phyloP scores from a whole-genome alignment of 2,797 vertebrate species.

The Rhynchotus rufescens region DNA sequence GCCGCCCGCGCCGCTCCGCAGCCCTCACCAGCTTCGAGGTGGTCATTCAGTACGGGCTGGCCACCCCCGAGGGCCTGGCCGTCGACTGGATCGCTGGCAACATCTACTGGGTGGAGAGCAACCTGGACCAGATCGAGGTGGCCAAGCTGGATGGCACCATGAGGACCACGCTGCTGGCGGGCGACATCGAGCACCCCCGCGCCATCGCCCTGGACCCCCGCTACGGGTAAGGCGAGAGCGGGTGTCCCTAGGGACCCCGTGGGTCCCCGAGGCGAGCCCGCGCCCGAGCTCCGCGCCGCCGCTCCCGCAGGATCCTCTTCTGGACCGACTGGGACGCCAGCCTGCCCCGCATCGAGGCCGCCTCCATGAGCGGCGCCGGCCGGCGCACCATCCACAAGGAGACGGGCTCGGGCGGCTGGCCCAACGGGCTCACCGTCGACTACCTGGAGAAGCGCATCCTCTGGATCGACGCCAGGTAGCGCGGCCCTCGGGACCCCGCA shows the following conservation, averaged over 20 bases:
- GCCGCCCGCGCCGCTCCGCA: constrained; percentile 1
- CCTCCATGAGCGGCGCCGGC: constrained; percentile 95
- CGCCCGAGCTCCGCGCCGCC: rapidly evolving
- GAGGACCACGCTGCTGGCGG: constrained; percentile 93
- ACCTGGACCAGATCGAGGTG: constrained; percentile 98
- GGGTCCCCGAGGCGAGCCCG: too few species aligned
- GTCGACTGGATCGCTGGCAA: constrained; percentile 99
- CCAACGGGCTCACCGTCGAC: constrained; percentile 96
- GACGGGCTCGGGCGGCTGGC: constrained; percentile 95
- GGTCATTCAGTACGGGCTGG: constrained; percentile 95
- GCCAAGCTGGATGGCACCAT: constrained; percentile 96
- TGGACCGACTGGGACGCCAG: constrained; percentile 99
- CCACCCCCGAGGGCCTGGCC: constrained; percentile 94
- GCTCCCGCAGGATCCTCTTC: constrained; percentile 88
- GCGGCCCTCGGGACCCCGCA: too few species aligned
- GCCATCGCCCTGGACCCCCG: constrained; percentile 96
- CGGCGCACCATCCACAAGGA: constrained; percentile 94
- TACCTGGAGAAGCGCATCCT: constrained; percentile 96
- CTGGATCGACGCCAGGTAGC: constrained; percentile 94
- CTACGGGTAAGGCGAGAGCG: constrained; percentile 86
- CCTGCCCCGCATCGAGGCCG: constrained; percentile 93
- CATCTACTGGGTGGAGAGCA: constrained; percentile 99
- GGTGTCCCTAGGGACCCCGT: rapidly evolving
- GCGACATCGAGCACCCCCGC: constrained; percentile 95
- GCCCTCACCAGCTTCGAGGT: constrained; percentile 97